These are phyloP conservation scores for Epirrhoe tristata DNA, from an alignment of 2,888 invertebrate species.

Conservation along the genomic window DNA sequence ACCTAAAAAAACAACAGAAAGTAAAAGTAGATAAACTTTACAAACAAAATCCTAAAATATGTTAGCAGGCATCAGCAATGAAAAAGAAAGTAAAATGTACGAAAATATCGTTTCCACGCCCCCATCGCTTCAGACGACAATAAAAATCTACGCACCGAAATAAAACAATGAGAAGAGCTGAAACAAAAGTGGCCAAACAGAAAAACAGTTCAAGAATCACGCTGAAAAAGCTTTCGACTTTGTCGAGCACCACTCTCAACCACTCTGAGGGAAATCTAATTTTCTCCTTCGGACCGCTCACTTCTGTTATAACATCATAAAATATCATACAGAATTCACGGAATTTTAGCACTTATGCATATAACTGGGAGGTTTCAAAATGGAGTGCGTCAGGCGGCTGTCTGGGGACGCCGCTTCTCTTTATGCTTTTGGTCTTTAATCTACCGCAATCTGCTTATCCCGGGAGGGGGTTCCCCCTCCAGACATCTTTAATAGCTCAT, in stretches of 20 bases:
- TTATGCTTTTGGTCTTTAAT: constrained; percentile 84
- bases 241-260: constrained; percentile 74
- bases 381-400: constrained; percentile 61
- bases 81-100: constrained; percentile 49
- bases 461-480: constrained; percentile 63
- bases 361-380: constrained; percentile 70
- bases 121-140: constrained; percentile 58
- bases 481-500: constrained; percentile 85
- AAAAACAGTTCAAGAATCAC: constrained; percentile 76
- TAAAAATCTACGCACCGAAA: constrained; percentile 67
- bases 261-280: constrained; percentile 82
- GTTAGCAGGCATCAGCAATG: constrained; percentile 46
- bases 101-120: constrained; percentile 55
- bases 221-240: constrained; percentile 76
- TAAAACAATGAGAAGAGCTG: constrained; percentile 69
- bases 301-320: constrained; percentile 73
- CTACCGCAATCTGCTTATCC: constrained; percentile 85
- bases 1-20: constrained; percentile 1
- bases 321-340: constrained; percentile 65
- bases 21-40: constrained; percentile 14
- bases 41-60: constrained; percentile 43
- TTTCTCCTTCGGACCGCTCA: constrained; percentile 75
- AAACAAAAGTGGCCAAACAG: constrained; percentile 75
- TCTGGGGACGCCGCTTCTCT: constrained; percentile 65
- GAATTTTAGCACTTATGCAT: constrained; percentile 75